Base-by-base conservation (phyloP, 2,113 vertebrate species). In the Periophthalmus modestus region DNA sequence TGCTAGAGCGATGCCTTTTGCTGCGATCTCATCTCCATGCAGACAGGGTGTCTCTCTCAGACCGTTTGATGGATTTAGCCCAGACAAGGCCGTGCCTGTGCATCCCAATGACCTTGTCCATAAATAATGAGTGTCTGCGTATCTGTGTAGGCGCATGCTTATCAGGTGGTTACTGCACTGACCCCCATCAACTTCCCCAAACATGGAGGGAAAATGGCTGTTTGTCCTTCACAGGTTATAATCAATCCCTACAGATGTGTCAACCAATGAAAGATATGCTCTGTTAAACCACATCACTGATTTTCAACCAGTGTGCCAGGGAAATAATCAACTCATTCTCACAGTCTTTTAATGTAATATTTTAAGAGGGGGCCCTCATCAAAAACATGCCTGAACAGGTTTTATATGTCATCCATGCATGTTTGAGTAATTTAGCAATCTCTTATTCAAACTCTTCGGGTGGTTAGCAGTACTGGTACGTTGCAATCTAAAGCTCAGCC, bases 91-190 rank as follows among this genome's bases (percentile, higher is more conserved):
- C 28, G 65, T 88, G 91, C 46, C 73, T 7, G 52, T 86, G 89
- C 86, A 93, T 93, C 74, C 88, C 84, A 81, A 92, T 89, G 85
- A 91, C 86, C 84, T 87, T 89, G 87, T 91, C 87, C 86, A 88
- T 88, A 79, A 90, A 86, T 86, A 88, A 90, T 82, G 74, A 82
- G 79, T 67, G 59, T 39, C 69, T 18, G 33, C 62, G 54, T 33
- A 67, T 65, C 23, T 83, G 79, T 84, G 86, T 88, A 76, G 81
- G 82, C 86, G 87, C 77, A 91, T 91, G 84, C 85, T 91, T 82
- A 91, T 91, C 86, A 86, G 83, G 75, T 86, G 81, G 77, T 83
- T 84, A 77, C 36, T 62, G 73, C 80, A 65, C 68, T 81, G 72
- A 86, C 80, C 75, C 70, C 76, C 66, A 65, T n/a, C 69, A 15